Conservation (phyloP, 2,797 vertebrate species). For the Sebastes flavidus region DNA sequence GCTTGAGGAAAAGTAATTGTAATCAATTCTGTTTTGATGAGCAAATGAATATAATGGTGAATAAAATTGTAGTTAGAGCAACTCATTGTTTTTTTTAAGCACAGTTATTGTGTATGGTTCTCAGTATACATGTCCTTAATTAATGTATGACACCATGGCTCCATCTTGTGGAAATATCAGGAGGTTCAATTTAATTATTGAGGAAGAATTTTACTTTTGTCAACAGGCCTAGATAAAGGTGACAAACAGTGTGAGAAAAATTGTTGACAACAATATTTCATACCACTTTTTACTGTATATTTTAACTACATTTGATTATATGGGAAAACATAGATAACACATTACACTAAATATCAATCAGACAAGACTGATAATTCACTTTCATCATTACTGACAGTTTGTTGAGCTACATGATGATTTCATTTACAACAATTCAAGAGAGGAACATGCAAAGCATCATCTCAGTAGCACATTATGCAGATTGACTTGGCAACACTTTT, state of each 20-base stretch:
- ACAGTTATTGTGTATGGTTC: neutral
- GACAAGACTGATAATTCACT: neutral
- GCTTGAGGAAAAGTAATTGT: neutral
- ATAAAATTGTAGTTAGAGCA: neutral
- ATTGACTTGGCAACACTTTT: too few species aligned
- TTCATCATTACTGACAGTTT: neutral
- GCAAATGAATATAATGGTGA: neutral
- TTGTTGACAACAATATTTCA: neutral
- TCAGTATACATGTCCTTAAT: neutral
- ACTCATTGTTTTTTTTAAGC: neutral
- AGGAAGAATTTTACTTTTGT: neutral
- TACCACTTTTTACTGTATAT: neutral
- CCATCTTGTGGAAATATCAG: slow-evolving; percentile 45
- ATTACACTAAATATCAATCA: neutral
- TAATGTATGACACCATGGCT: neutral
- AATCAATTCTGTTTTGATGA: neutral
- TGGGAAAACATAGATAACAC: too few species aligned
- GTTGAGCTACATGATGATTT: neutral
- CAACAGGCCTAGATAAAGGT: neutral
- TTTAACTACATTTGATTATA: neutral
- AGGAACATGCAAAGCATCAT: neutral
- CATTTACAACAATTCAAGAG: fast-evolving
- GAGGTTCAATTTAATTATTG: neutral
- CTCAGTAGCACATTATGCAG: too few species aligned
- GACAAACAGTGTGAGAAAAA: neutral